Evolutionary conservation across 1,140 invertebrate genomes (phyloP).

Genomic region (Heliconius congener): DNA sequence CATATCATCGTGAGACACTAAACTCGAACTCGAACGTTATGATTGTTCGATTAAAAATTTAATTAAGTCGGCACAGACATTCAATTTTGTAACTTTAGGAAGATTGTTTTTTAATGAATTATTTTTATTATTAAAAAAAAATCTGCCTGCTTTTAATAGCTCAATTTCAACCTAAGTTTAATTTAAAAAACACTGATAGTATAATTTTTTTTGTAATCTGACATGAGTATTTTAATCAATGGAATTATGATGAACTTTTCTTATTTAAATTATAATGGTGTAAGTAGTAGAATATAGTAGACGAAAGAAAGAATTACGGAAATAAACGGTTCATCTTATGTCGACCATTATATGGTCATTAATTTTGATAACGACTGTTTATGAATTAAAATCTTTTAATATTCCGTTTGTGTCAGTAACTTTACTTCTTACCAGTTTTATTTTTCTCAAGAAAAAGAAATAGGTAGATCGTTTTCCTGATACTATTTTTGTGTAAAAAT

Average conservation of each 20-base stretch:
- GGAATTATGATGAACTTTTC: neutral
- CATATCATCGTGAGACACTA: constrained; percentile 39
- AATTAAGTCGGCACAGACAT: neutral
- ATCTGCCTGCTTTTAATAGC: too few species aligned
- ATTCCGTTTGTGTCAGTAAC: neutral
- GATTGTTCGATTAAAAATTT: neutral
- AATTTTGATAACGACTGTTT: neutral
- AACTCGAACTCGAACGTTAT: constrained; percentile 19
- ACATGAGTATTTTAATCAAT: too few species aligned
- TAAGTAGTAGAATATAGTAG: neutral
- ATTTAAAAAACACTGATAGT: too few species aligned
- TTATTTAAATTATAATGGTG: neutral
- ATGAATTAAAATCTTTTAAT: neutral
- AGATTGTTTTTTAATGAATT: too few species aligned
- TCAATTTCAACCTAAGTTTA: neutral
- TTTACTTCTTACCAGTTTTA: too few species aligned
- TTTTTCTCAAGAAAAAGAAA: too few species aligned
- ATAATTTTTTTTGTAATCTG: too few species aligned
- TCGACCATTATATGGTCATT: neutral
- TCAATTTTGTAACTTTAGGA: too few species aligned
- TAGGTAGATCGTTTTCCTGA: too few species aligned
- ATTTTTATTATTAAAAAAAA: too few species aligned
- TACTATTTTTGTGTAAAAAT: too few species aligned
- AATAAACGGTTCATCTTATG: neutral
- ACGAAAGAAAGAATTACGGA: neutral